phyloP scores from a whole-genome alignment of 2,113 vertebrate genomes.

The Gila orcuttii region DNA sequence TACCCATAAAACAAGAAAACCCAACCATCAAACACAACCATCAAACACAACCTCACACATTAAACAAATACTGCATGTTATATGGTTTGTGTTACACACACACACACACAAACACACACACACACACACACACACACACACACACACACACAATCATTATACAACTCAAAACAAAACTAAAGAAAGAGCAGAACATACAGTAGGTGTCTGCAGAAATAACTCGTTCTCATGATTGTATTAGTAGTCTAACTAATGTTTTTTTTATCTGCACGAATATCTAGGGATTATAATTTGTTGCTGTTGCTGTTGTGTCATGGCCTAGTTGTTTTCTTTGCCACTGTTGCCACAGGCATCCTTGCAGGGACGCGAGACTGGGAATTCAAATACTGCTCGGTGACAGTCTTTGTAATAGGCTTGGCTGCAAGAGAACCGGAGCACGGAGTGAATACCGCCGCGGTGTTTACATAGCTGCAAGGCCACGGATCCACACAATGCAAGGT shows the following conservation, averaged over 20 bases:
- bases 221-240: constrained; percentile 3
- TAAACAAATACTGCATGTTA: no score
- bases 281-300: constrained; percentile 47
- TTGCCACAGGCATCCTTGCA: constrained; percentile 57
- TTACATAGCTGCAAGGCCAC: constrained; percentile 30
- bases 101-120: no score
- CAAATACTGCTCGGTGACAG: constrained; percentile 53
- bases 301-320: constrained; percentile 37
- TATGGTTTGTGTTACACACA: no score
- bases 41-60: no score
- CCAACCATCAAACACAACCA: no score
- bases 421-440: neutral
- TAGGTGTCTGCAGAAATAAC: no score
- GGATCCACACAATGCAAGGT: neutral
- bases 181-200: no score
- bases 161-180: no score
- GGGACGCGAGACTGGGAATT: constrained; percentile 55
- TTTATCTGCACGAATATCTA: constrained; percentile 18
- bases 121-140: no score
- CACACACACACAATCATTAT: no score
- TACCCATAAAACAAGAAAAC: no score
- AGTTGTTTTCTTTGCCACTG: constrained; percentile 47
- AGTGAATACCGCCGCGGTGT: neutral
- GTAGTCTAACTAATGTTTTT: neutral
- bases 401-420: constrained; percentile 43